A percentile compares a stretch with the other conserved stretches of the same genome.
Conservation (phyloP, 1,140 invertebrate species). For the Idris sp. region DNA sequence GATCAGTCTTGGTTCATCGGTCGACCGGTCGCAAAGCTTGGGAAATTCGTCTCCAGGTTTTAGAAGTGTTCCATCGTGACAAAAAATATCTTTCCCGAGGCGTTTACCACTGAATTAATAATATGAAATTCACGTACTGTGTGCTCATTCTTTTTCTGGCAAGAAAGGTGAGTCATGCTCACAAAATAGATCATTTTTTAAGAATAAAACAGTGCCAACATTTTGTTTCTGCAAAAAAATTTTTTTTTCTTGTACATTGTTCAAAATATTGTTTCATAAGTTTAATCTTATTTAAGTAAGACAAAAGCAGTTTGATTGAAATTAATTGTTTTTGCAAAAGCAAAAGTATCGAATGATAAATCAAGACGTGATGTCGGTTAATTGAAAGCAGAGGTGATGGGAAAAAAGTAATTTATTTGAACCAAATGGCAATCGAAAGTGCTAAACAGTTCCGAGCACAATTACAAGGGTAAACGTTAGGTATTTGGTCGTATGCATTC, state of each 20-base stretch:
- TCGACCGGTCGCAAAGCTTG: conserved; percentile 61
- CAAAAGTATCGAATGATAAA: conserved; percentile 1
- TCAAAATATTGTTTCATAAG: too few relatives aligned
- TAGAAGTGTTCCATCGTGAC: neutral
- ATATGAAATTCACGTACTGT: conserved; percentile 51
- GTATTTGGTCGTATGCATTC: conserved; percentile 12
- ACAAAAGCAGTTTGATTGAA: too few relatives aligned
- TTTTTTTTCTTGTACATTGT: too few relatives aligned
- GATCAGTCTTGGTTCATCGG: conserved; percentile 68
- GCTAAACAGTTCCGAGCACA: conserved; percentile 15
- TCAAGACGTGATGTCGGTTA: conserved; percentile 8
- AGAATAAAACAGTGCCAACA: neutral
- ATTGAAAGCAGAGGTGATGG: neutral
- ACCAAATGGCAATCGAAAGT: conserved; percentile 9
- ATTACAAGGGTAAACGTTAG: conserved; percentile 38
- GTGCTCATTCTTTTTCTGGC: conserved; percentile 46
- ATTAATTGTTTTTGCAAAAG: neutral
- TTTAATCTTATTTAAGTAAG: too few relatives aligned
- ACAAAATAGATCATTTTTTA: too few relatives aligned
- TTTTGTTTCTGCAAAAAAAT: neutral
- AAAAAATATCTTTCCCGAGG: conserved; percentile 3
- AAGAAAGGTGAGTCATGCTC: conserved; percentile 43
- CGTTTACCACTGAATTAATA: neutral
- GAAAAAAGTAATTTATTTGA: conserved; percentile 9
- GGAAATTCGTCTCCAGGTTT: conserved; percentile 43